These are phyloP conservation scores for Cheilosia vulpina DNA, from an alignment of 2,888 invertebrate genomes.

Conservation along the genomic window DNA sequence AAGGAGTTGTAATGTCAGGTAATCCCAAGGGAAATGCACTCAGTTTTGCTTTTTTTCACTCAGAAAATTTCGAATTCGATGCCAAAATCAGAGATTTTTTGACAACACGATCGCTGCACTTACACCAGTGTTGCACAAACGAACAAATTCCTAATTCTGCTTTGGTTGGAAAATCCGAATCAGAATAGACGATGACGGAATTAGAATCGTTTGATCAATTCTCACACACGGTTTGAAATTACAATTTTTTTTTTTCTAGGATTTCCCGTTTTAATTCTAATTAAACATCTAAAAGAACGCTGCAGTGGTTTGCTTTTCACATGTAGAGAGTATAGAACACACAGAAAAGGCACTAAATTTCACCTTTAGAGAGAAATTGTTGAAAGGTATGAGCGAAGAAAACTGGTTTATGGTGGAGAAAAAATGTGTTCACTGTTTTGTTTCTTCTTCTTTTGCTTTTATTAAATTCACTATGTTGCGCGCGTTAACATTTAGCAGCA, in stretches of 20 bases:
- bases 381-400: slow-evolving; percentile 50
- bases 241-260: slow-evolving; percentile 4
- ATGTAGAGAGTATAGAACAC: slow-evolving; percentile 45
- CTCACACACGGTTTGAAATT: slow-evolving; percentile 15
- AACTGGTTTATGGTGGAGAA: slow-evolving; percentile 69
- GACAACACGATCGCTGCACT: slow-evolving; percentile 8
- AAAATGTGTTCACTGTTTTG: slow-evolving; percentile 64
- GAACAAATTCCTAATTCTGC: slow-evolving; percentile 25
- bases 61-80: slow-evolving; percentile 19
- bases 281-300: slow-evolving; percentile 47
- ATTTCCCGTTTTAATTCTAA: slow-evolving; percentile 64
- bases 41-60: slow-evolving; percentile 49
- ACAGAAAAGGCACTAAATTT: slow-evolving; percentile 68
- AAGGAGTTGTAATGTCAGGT: slow-evolving; percentile 72
- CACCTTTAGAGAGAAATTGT: slow-evolving; percentile 72
- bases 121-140: slow-evolving; percentile 20
- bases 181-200: slow-evolving; percentile 2
- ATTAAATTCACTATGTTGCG: slow-evolving; percentile 57
- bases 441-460: slow-evolving; percentile 30
- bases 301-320: slow-evolving; percentile 52
- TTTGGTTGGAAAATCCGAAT: slow-evolving; percentile 13
- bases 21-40: slow-evolving; percentile 71
- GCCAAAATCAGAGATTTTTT: slow-evolving; percentile 6
- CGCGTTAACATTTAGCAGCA: slow-evolving; percentile 61
- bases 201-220: slow-evolving; percentile 4